Conservation (phyloP, 2,113 vertebrate genomes). For the Varanus salvator region DNA sequence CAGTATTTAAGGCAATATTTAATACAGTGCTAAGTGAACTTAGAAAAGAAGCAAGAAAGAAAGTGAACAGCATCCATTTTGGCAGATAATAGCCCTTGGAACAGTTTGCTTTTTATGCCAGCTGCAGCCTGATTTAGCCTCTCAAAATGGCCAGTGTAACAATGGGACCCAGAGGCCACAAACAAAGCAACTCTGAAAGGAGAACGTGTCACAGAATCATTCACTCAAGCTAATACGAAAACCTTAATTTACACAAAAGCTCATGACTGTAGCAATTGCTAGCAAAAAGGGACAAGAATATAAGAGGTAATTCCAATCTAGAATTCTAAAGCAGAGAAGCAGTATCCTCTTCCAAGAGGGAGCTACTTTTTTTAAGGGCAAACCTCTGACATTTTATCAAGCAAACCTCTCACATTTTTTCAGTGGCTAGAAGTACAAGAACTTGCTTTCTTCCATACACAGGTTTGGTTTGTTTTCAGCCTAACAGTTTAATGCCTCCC, state of each 20-base stretch:
- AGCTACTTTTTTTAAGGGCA: neutral
- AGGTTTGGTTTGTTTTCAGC: neutral
- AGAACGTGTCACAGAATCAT: neutral
- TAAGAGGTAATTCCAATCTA: neutral
- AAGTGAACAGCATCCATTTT: neutral
- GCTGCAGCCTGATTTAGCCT: neutral
- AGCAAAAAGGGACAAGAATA: neutral
- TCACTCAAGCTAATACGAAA: neutral
- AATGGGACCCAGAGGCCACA: neutral
- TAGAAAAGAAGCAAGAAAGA: neutral
- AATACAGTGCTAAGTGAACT: neutral
- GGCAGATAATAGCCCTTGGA: neutral
- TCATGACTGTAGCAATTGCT: neutral
- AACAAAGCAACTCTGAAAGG: constrained; percentile 3
- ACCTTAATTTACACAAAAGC: constrained; percentile 25
- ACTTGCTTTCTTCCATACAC: neutral
- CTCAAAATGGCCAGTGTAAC: neutral
- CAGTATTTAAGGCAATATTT: neutral
- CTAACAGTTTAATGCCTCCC: neutral
- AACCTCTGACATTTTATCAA: neutral
- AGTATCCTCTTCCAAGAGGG: neutral
- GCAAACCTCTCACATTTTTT: neutral
- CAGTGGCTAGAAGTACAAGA: neutral
- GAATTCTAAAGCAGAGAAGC: constrained; percentile 9
- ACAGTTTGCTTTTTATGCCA: neutral